Evolutionary conservation across 1,140 invertebrate species (phyloP).

Genomic region (Orchesella cincta): DNA sequence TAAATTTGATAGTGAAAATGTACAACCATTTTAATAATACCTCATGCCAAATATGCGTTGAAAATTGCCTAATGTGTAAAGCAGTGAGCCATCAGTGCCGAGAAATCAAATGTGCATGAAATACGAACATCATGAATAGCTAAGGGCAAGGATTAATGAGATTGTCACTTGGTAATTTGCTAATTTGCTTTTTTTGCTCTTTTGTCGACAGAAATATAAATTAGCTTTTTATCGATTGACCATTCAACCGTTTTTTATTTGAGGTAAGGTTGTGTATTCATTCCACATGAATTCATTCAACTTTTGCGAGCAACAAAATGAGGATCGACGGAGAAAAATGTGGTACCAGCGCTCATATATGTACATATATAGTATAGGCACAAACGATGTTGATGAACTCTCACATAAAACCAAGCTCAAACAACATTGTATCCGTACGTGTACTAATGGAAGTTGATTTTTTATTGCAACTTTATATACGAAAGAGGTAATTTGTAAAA

Average conservation of each 20-base stretch:
- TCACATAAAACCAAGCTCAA: background rate
- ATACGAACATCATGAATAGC: too few species aligned
- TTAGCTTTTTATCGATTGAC: conserved; percentile 26
- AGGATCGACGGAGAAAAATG: background rate
- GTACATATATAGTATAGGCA: background rate
- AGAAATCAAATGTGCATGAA: background rate
- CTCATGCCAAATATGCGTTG: background rate
- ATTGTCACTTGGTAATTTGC: conserved; percentile 24
- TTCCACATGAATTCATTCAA: background rate
- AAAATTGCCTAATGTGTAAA: conserved; percentile 22
- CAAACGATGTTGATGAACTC: conserved; percentile 25
- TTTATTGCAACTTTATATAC: background rate
- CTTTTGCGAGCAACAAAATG: background rate
- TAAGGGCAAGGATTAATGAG: conserved; percentile 25
- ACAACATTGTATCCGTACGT: background rate
- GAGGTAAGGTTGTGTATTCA: background rate
- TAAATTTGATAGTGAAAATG: too few species aligned
- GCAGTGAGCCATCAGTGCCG: too few species aligned
- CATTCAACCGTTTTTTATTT: conserved; percentile 23
- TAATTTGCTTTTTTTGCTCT: conserved; percentile 21
- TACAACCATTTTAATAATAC: too few species aligned
- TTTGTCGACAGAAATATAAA: conserved; percentile 28
- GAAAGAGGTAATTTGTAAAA: conserved; percentile 25
- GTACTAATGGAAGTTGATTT: background rate
- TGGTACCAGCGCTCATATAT: background rate